Percentiles rank a stretch among this genome's conserved stretches.
phyloP scores from a whole-genome alignment of 2,113 vertebrate species.

The Hiodon tergisus region DNA sequence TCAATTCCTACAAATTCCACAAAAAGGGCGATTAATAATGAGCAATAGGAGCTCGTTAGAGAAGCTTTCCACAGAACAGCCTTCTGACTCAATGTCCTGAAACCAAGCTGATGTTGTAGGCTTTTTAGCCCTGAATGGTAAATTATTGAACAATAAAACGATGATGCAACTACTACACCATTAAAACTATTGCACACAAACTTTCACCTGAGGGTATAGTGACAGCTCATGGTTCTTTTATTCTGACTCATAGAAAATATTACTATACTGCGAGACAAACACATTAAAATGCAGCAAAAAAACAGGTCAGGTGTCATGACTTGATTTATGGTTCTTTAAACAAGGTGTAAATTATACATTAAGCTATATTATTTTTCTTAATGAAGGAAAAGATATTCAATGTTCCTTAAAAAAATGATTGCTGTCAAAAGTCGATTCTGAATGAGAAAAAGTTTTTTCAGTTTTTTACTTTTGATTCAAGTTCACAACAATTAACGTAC shows the following conservation, averaged over 20 bases:
- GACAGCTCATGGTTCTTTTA: not conserved
- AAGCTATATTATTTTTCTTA: not conserved
- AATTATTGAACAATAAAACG: conserved; percentile 17
- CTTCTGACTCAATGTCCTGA: not conserved
- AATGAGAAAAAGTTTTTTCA: too few relatives aligned
- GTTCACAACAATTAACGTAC: too few relatives aligned
- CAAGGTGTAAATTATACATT: not conserved
- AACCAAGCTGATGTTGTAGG: not conserved
- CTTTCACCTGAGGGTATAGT: not conserved
- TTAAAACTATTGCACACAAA: conserved; percentile 21
- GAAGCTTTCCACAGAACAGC: not conserved
- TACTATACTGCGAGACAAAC: not conserved
- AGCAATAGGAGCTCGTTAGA: conserved; percentile 7
- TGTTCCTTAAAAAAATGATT: too few relatives aligned
- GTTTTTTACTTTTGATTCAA: too few relatives aligned
- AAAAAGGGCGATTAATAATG: conserved; percentile 19
- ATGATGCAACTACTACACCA: not conserved
- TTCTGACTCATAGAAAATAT: not conserved
- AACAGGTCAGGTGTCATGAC: not conserved
- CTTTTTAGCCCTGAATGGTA: conserved; percentile 5
- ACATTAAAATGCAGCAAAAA: not conserved
- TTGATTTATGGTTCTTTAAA: not conserved
- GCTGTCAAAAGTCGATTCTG: too few relatives aligned
- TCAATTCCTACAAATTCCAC: conserved; percentile 21
- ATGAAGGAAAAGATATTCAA: not conserved